Conservation (phyloP, 2,797 vertebrate genomes). For the Salmo trutta region DNA sequence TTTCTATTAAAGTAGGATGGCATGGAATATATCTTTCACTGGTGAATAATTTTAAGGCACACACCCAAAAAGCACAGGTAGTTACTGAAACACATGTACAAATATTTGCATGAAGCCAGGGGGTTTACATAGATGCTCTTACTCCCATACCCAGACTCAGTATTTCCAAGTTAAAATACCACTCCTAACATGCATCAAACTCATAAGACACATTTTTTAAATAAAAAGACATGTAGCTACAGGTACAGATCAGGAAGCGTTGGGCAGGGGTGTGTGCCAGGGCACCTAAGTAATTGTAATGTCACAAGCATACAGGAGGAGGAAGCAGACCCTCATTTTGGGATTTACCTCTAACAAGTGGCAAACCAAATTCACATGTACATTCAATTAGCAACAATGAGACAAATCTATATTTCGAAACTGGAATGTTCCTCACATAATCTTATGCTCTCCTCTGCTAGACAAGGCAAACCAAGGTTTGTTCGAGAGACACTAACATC, state of each 20-base stretch:
- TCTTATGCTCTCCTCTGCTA: neutral
- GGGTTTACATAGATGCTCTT: slow-evolving; percentile 8
- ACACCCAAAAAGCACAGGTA: slow-evolving; percentile 2
- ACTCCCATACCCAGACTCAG: slow-evolving; percentile 2
- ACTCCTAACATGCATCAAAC: neutral
- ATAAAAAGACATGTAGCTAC: no score
- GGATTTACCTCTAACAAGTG: neutral
- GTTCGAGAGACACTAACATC: neutral
- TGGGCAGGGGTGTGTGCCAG: neutral
- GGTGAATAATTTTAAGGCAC: slow-evolving; percentile 21
- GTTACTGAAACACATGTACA: slow-evolving; percentile 7
- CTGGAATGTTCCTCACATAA: slow-evolving; percentile 9
- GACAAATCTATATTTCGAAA: neutral
- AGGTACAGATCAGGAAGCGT: neutral
- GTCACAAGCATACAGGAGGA: slow-evolving; percentile 19
- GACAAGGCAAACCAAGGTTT: neutral
- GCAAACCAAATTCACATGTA: slow-evolving; percentile 3
- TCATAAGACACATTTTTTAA: no score
- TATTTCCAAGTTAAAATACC: neutral
- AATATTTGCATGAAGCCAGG: neutral
- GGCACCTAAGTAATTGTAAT: neutral
- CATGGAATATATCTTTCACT: slow-evolving; percentile 12
- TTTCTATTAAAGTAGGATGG: slow-evolving; percentile 8
- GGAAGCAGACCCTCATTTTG: slow-evolving; percentile 11
- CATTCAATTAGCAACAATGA: no score